Conservation (phyloP, 2,797 vertebrate species). For the Valencia hispanica region DNA sequence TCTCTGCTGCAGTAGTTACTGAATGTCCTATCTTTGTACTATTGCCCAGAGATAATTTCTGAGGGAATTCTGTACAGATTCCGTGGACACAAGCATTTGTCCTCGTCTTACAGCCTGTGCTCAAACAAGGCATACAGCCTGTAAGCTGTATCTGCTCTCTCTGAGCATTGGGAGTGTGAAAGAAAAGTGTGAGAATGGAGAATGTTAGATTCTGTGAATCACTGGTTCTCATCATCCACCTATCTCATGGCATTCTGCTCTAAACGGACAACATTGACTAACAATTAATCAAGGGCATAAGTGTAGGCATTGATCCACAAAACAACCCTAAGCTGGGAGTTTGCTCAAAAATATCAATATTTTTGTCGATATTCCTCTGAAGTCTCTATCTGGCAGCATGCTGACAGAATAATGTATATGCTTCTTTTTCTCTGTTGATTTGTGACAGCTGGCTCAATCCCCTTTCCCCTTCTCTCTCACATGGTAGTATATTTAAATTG, state of each 20-base stretch:
- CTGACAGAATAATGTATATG: conserved; percentile 10
- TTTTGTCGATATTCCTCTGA: conserved; percentile 22
- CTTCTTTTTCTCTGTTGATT: conserved; percentile 11
- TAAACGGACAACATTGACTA: conserved; percentile 27
- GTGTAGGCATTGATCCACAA: not conserved
- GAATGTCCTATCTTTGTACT: conserved; percentile 9
- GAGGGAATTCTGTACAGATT: conserved; percentile 21
- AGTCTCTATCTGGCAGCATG: conserved; percentile 11
- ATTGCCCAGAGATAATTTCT: conserved; percentile 30
- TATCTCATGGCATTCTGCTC: conserved; percentile 33
- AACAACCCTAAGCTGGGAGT: conserved; percentile 16
- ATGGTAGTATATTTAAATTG: not conserved
- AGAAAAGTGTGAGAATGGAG: conserved; percentile 38
- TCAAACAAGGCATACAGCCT: not conserved
- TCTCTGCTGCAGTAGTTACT: conserved; percentile 9
- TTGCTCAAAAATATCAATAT: conserved; percentile 38
- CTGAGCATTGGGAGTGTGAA: conserved; percentile 12
- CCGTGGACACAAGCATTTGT: conserved; percentile 36
- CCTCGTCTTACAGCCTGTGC: conserved; percentile 10
- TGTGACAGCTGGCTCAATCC: not conserved
- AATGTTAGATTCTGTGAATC: conserved; percentile 35
- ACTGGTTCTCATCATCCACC: conserved; percentile 40
- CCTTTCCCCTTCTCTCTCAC: not conserved
- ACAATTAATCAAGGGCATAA: conserved; percentile 36
- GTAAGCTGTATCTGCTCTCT: conserved; percentile 8